These are phyloP conservation scores for Agonopterix subpropinquella DNA, from an alignment of 2,888 invertebrate genomes.

Conservation along the genomic window DNA sequence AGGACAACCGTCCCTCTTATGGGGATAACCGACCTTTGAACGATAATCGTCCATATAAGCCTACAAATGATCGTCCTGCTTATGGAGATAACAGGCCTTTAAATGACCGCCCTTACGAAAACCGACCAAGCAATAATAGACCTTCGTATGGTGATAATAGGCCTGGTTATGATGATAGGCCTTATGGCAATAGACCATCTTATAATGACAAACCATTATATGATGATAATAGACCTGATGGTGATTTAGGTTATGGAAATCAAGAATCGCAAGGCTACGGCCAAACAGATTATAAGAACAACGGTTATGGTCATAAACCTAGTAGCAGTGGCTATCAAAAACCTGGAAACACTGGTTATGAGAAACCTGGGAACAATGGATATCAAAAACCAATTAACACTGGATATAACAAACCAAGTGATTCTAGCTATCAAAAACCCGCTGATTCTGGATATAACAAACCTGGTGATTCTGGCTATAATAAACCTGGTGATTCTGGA, in stretches of 20 bases:
- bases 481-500: not conserved
- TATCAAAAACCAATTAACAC: no score
- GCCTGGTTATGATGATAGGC: not conserved
- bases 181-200: slow-evolving; percentile 11
- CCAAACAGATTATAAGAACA: slow-evolving; percentile 2
- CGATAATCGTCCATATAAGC: slow-evolving; percentile 5
- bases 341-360: not conserved
- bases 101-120: not conserved
- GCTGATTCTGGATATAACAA: no score
- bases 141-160: not conserved
- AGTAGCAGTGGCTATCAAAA: no score
- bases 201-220: slow-evolving; percentile 5
- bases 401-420: no score
- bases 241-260: not conserved
- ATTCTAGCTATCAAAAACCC: no score
- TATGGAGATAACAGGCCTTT: not conserved
- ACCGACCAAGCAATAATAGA: not conserved
- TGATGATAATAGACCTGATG: slow-evolving; percentile 3
- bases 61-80: not conserved
- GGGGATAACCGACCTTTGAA: slow-evolving; percentile 8
- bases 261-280: slow-evolving; percentile 6
- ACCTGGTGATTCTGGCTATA: no score
- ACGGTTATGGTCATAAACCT: not conserved
- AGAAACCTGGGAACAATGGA: slow-evolving; percentile 9
- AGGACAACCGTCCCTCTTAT: slow-evolving; percentile 3